A percentile compares a stretch with the other conserved stretches of the same genome.
phyloP scores from a whole-genome alignment of 2,888 invertebrate species.

The Cordilura impudica region DNA sequence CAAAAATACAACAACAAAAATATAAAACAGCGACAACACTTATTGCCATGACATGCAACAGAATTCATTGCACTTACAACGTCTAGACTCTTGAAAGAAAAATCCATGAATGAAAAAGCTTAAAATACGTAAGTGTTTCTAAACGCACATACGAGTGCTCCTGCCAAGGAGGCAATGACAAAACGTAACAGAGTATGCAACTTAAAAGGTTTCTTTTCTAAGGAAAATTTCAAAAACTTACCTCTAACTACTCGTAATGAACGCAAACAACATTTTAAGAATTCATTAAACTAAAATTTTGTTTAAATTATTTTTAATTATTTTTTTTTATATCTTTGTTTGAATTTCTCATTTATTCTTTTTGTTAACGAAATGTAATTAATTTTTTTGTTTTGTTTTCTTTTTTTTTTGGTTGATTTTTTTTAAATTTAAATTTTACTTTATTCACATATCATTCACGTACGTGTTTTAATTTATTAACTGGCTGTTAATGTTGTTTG shows the following conservation, averaged over 20 bases:
- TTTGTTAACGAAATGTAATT: neutral
- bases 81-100: constrained; percentile 58
- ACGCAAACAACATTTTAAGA: neutral
- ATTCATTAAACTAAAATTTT: constrained; percentile 12
- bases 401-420: neutral
- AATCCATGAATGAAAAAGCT: constrained; percentile 56
- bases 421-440: neutral
- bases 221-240: neutral
- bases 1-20: constrained; percentile 16
- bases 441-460: constrained; percentile 48
- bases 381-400: neutral
- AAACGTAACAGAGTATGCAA: neutral
- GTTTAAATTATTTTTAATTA: neutral
- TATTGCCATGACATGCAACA: constrained; percentile 49
- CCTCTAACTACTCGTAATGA: constrained; percentile 32
- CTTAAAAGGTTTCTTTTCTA: neutral
- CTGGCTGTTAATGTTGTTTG: constrained; percentile 17
- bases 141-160: neutral
- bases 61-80: constrained; percentile 52
- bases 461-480: constrained; percentile 37
- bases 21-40: neutral
- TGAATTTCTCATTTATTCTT: neutral
- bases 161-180: neutral
- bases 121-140: constrained; percentile 46
- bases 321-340: neutral